Conservation (phyloP, 2,113 vertebrate genomes). For the Notechis scutatus region DNA sequence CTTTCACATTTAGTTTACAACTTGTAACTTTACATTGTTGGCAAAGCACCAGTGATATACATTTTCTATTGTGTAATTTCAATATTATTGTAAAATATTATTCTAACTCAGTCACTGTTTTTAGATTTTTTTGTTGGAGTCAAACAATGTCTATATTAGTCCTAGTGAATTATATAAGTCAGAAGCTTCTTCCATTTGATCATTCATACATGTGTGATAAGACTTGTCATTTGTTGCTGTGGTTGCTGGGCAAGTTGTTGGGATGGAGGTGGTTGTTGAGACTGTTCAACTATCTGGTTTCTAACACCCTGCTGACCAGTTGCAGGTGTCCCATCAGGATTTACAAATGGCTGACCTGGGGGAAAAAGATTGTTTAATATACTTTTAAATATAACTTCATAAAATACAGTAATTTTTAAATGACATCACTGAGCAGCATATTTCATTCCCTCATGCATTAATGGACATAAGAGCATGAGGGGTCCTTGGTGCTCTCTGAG, state of each 20-base stretch:
- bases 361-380: conserved; percentile 30
- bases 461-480: neutral
- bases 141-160: neutral
- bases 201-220: conserved; percentile 78
- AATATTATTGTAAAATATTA: neutral
- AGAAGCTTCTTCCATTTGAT: neutral
- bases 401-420: neutral
- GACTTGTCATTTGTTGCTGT: conserved; percentile 72
- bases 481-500: too few relatives aligned
- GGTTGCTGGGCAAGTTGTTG: conserved; percentile 77
- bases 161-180: neutral
- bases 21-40: neutral
- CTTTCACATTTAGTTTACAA: neutral
- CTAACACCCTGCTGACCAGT: conserved; percentile 79
- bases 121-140: neutral
- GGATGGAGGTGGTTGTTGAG: conserved; percentile 66
- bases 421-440: neutral
- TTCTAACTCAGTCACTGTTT: neutral
- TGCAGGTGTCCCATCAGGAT: conserved; percentile 90
- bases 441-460: neutral
- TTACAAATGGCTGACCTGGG: conserved; percentile 91
- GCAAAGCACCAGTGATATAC: neutral
- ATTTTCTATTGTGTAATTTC: neutral
- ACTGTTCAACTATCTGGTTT: conserved; percentile 70
- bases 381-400: neutral